Evolutionary conservation across 1,140 invertebrate genomes (phyloP).

Genomic region (Notospermus geniculatus): DNA sequence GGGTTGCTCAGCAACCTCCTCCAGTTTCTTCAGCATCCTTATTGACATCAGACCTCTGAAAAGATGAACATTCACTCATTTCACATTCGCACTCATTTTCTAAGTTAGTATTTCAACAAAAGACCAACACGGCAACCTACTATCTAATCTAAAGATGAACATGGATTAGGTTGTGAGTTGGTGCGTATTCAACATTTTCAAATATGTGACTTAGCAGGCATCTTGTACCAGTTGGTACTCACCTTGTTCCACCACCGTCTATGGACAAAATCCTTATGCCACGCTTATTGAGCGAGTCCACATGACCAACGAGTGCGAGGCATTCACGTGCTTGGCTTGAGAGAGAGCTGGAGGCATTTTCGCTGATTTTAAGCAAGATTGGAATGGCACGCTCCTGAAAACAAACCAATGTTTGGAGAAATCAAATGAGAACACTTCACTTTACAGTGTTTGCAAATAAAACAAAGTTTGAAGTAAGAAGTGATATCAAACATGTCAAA

Average conservation of each 20-base stretch:
- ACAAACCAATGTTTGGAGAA: too few species aligned
- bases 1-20: constrained; percentile 61
- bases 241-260: constrained; percentile 84
- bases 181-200: too few species aligned
- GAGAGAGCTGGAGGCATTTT: constrained; percentile 28
- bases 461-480: constrained; percentile 22
- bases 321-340: constrained; percentile 38
- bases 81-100: too few species aligned
- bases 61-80: too few species aligned
- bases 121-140: too few species aligned
- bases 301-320: constrained; percentile 73
- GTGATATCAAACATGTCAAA: not conserved
- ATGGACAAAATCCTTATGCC: constrained; percentile 82
- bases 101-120: too few species aligned
- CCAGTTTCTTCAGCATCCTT: constrained; percentile 75
- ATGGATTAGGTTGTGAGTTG: too few species aligned
- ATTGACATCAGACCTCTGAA: constrained; percentile 75
- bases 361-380: constrained; percentile 60
- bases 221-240: constrained; percentile 24
- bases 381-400: constrained; percentile 65
- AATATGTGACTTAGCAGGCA: not conserved
- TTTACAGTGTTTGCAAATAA: too few species aligned
- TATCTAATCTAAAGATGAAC: too few species aligned
- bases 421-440: too few species aligned
- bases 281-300: constrained; percentile 66